A percentile compares a stretch with the other conserved stretches of the same genome.
phyloP scores from a whole-genome alignment of 2,888 invertebrate species.

The Xylocampa areola region DNA sequence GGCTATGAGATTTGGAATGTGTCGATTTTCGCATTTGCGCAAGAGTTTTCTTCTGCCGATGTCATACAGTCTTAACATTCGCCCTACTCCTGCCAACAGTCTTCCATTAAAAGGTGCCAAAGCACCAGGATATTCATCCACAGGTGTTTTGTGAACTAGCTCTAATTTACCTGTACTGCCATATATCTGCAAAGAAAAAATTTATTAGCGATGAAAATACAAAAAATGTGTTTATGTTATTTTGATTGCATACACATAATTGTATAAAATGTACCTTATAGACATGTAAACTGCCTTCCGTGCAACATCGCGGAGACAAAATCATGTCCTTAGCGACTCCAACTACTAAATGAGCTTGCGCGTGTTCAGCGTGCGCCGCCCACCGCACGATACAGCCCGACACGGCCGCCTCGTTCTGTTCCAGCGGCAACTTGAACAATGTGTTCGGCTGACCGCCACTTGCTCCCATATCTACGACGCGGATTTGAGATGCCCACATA shows the following conservation, averaged over 20 bases:
- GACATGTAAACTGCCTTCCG: slow-evolving; percentile 95
- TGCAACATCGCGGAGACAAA: slow-evolving; percentile 95
- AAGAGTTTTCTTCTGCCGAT: slow-evolving; percentile 97
- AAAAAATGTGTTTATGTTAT: too few relatives aligned
- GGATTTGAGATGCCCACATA: slow-evolving; percentile 98
- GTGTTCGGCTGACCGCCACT: slow-evolving; percentile 91
- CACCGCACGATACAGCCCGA: slow-evolving; percentile 96
- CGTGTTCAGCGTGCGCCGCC: slow-evolving; percentile 86
- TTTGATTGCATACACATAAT: neutral
- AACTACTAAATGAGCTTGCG: slow-evolving; percentile 91
- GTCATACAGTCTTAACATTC: slow-evolving; percentile 97
- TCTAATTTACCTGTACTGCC: slow-evolving; percentile 95
- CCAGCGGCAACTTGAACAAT: slow-evolving; percentile 93
- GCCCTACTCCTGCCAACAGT: slow-evolving; percentile 97
- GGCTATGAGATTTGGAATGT: slow-evolving; percentile 98
- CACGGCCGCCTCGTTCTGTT: slow-evolving; percentile 99
- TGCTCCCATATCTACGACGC: slow-evolving; percentile 95
- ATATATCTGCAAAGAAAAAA: slow-evolving; percentile 85
- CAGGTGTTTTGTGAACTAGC: slow-evolving; percentile 97
- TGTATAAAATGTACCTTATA: slow-evolving; percentile 90
- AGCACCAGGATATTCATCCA: slow-evolving; percentile 97
- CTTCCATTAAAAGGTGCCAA: slow-evolving; percentile 97
- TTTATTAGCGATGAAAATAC: slow-evolving; percentile 1
- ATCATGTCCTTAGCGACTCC: slow-evolving; percentile 97
- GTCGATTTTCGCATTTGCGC: slow-evolving; percentile 99